Base-by-base conservation (phyloP, 2,113 vertebrate genomes). In the Rhipidura dahli region DNA sequence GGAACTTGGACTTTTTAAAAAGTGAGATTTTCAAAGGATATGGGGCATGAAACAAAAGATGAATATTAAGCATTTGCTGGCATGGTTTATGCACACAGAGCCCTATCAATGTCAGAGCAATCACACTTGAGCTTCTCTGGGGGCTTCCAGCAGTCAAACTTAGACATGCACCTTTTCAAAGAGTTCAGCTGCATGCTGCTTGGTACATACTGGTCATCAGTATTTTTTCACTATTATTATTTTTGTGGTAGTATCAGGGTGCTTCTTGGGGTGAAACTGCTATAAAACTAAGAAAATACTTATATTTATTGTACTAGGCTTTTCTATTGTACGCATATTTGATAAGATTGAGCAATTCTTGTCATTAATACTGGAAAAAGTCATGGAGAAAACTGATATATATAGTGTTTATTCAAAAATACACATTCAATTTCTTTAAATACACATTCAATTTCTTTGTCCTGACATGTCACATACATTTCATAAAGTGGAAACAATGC, bases 401-500 rank as follows among this genome's bases (percentile, higher is more conserved):
- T 65, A 26, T 37, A 80, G 42, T 75, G 26, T 66, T 73, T 83
- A 68, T 75, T 92, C 22, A 78, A 83, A 96, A 93, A 83, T 81
- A 63, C 35, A 44, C 31, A 33, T 96, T 92, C 44, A n/a, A 10
- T 90, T 93, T 83, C 51, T 90, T 73, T 94, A 96, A 93, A 83
- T 81, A 63, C 35, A 44, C 31, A 33, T 96, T 92, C 44, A n/a
- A 10, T 90, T 93, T 83, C 51, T 90, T 73, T 94, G 54, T 75
- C 26, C 31, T 95, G 83, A 70, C 53, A 81, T 37, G 35, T 90
- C 68, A 73, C 24, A 83, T 89, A 77, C 5, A 1, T 94, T 94
- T 88, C 79, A 68, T 68, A 30, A 94, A 92, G 76, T 89, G 68
- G 75, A 94, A 96, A 96, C 80, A 68, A 68, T 71, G 53, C 56